Evolutionary conservation across 37 sponge, comb jelly and placozoan genomes (phyloP).

Genomic region (Mnemiopsis leidyi): DNA sequence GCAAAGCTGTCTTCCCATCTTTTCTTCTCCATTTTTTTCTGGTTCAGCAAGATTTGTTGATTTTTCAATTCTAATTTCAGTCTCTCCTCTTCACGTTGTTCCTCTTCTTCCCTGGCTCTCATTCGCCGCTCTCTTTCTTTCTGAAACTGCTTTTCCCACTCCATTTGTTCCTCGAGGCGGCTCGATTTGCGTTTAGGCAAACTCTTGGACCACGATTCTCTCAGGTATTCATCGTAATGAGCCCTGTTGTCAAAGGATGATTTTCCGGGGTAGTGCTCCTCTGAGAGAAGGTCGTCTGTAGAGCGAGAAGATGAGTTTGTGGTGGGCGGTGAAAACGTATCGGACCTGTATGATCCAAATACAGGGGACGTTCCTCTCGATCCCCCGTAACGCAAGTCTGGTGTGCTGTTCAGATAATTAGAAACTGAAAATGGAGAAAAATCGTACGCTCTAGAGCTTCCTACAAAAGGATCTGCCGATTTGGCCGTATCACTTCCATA

Average conservation of each 20-base stretch:
- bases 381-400: neutral
- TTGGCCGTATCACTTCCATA: neutral
- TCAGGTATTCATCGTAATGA: neutral
- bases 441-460: neutral
- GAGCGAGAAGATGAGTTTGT: neutral
- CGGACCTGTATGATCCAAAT: neutral
- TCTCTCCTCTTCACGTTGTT: constrained; percentile 18
- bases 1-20: constrained; percentile 29
- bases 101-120: constrained; percentile 34
- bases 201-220: neutral
- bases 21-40: constrained; percentile 10
- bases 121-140: constrained; percentile 2
- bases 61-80: neutral
- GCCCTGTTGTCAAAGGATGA: neutral
- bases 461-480: neutral
- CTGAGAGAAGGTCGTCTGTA: neutral
- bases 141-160: neutral
- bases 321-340: neutral
- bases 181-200: neutral
- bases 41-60: neutral
- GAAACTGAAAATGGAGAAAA: neutral
- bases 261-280: neutral
- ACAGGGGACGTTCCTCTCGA: neutral
- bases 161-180: neutral
- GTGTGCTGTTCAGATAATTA: neutral